Evolutionary conservation across 2,797 vertebrate species (phyloP).

Genomic region (Urosaurus nigricauda): DNA sequence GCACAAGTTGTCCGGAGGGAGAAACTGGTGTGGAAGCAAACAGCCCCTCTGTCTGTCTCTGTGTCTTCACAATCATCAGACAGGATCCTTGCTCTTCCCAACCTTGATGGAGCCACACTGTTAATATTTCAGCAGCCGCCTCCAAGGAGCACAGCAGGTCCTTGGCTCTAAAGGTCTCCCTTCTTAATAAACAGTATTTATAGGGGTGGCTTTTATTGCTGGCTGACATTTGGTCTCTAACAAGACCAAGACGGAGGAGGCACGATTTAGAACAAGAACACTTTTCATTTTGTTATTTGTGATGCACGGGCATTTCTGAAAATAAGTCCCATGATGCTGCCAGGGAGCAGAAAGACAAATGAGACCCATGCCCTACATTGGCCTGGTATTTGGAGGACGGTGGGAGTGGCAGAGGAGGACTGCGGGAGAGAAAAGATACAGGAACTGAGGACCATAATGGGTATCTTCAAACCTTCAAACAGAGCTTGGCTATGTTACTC

Average conservation of each 20-base stretch:
- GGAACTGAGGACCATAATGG: not conserved
- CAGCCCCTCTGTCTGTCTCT: not conserved
- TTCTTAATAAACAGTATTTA: constrained; percentile 47
- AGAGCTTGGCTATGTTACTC: no score
- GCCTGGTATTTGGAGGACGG: no score
- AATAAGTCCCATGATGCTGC: not conserved
- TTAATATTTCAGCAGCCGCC: constrained; percentile 22
- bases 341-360: not conserved
- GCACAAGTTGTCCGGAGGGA: not conserved
- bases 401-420: no score
- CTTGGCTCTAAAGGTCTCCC: constrained; percentile 36
- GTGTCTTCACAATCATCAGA: not conserved
- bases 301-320: not conserved
- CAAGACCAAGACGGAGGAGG: not conserved
- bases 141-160: not conserved
- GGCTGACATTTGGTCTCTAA: constrained; percentile 2
- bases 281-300: not conserved
- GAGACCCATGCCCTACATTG: not conserved
- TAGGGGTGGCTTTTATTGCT: constrained; percentile 24
- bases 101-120: not conserved
- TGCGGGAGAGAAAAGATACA: not conserved
- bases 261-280: not conserved
- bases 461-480: not conserved
- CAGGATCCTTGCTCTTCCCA: not conserved
- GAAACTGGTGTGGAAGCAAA: not conserved